Percentiles rank a stretch among this genome's conserved stretches.
phyloP scores from a whole-genome alignment of 1,140 invertebrate species.

The Hylaeus volcanicus region DNA sequence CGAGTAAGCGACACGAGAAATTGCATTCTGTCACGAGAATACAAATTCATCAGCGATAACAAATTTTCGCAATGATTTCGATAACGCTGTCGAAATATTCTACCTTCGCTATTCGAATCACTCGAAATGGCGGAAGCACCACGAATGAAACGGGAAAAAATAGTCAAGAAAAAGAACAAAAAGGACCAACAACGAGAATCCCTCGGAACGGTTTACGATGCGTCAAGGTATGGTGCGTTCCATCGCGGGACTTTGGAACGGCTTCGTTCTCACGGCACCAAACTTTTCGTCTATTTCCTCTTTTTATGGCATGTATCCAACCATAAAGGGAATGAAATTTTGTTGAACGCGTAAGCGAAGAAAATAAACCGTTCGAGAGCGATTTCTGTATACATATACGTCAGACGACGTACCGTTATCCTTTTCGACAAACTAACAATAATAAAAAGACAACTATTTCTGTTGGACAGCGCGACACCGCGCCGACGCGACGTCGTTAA shows the following conservation, averaged over 20 bases:
- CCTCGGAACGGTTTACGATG: conserved; percentile 44
- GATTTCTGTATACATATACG: too few relatives aligned
- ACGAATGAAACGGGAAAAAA: conserved; percentile 26
- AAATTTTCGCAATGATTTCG: conserved; percentile 2
- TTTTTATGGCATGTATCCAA: not conserved
- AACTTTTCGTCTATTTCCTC: not conserved
- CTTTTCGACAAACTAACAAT: too few relatives aligned
- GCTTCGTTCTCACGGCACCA: conserved; percentile 32
- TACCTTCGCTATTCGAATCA: not conserved
- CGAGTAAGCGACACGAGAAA: not conserved
- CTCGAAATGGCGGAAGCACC: conserved; percentile 22
- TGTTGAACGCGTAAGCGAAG: not conserved
- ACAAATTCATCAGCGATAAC: not conserved
- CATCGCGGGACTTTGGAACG: conserved; percentile 29
- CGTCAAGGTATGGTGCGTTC: conserved; percentile 27
- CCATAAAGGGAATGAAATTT: not conserved
- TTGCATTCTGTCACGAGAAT: not conserved
- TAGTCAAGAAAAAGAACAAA: conserved; percentile 23
- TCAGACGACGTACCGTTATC: too few relatives aligned
- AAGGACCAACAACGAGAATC: conserved; percentile 22
- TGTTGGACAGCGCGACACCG: too few relatives aligned
- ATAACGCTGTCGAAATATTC: not conserved
- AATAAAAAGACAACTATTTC: too few relatives aligned
- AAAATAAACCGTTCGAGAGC: not conserved
- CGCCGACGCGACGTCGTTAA: too few relatives aligned